phyloP scores from a whole-genome alignment of 2,797 vertebrate genomes.

The Smutsia temminckii region DNA sequence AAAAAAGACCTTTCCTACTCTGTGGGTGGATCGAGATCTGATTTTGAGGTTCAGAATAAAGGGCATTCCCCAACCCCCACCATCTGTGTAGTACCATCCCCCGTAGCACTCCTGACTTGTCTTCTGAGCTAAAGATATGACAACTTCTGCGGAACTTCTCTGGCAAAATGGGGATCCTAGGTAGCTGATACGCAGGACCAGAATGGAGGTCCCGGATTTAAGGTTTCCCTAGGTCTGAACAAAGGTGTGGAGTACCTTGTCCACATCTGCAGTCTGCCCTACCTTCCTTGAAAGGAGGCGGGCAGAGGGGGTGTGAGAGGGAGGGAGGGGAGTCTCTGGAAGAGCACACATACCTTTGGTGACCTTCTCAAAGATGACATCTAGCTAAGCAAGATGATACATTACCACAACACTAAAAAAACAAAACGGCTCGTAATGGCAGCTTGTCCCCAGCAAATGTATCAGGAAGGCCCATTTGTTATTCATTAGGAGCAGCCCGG shows the following conservation, averaged over 20 bases:
- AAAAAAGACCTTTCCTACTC: not conserved
- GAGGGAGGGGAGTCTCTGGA: slow-evolving; percentile 50
- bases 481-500: slow-evolving; percentile 85
- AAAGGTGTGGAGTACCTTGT: slow-evolving; percentile 44
- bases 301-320: not conserved
- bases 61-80: not conserved
- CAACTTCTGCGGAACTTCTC: slow-evolving; percentile 25
- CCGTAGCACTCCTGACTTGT: not conserved
- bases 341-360: slow-evolving; percentile 80
- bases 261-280: slow-evolving; percentile 73
- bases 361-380: slow-evolving; percentile 84
- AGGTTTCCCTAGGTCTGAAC: slow-evolving; percentile 59
- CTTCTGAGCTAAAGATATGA: not conserved
- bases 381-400: slow-evolving; percentile 84
- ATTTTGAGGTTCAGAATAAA: slow-evolving; percentile 46
- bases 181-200: slow-evolving; percentile 18
- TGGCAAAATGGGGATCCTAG: slow-evolving; percentile 51
- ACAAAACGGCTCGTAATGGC: slow-evolving; percentile 83
- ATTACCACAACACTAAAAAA: slow-evolving; percentile 82
- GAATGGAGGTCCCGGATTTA: not conserved
- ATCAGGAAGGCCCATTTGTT: slow-evolving; percentile 85
- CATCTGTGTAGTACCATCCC: not conserved
- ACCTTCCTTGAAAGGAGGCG: slow-evolving; percentile 62
- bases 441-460: slow-evolving; percentile 81
- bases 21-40: slow-evolving; percentile 35